phyloP scores from a whole-genome alignment of 2,797 vertebrate species.

The Rhinophrynus dorsalis region DNA sequence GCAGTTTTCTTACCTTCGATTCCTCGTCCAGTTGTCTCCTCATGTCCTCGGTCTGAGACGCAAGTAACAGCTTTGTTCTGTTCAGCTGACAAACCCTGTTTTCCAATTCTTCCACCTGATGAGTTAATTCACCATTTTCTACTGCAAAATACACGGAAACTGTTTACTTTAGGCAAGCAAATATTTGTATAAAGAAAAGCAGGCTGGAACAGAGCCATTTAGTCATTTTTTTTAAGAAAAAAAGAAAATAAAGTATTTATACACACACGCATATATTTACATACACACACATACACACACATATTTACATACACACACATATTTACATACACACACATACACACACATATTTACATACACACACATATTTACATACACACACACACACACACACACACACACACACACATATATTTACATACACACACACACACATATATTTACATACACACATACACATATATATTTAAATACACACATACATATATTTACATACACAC shows the following conservation, averaged over 20 bases:
- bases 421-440: too few species aligned
- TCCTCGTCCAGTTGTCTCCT: slow-evolving; percentile 79
- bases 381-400: too few species aligned
- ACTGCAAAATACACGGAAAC: too few species aligned
- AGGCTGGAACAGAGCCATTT: background rate
- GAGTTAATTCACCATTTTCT: slow-evolving; percentile 72
- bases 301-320: background rate
- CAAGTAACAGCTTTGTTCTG: slow-evolving; percentile 67
- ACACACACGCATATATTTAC: too few species aligned
- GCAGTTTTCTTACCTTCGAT: slow-evolving; percentile 66
- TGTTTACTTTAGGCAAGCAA: too few species aligned
- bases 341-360: background rate
- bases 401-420: too few species aligned
- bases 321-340: background rate
- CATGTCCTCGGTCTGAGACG: slow-evolving; percentile 71
- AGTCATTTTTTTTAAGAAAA: background rate
- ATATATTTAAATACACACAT: too few species aligned
- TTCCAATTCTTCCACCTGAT: slow-evolving; percentile 73
- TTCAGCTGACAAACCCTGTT: slow-evolving; percentile 65
- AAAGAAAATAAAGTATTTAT: background rate
- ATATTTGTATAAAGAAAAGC: background rate
- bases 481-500: too few species aligned
- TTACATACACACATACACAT: too few species aligned
- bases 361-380: background rate
- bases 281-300: too few species aligned